phyloP scores from a whole-genome alignment of 1,140 invertebrate species.

The Tetragnatha versicolor region DNA sequence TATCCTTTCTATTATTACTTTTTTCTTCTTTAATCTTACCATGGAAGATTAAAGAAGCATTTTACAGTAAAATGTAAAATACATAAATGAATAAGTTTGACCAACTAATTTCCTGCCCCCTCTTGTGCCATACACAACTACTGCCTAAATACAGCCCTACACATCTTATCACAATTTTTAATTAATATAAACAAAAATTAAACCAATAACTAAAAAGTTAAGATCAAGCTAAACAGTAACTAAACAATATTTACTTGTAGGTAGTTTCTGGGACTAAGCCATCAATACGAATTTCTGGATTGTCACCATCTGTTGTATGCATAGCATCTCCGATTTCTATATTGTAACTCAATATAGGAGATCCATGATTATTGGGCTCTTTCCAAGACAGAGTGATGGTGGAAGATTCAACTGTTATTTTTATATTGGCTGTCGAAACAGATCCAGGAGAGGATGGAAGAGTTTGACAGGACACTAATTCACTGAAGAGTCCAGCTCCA shows the following conservation, averaged over 20 bases:
- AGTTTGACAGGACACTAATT: conserved; percentile 71
- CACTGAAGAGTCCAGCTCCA: conserved; percentile 76
- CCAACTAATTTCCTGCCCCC: too few relatives aligned
- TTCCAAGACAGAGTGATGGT: conserved; percentile 72
- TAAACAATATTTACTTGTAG: conserved; percentile 61
- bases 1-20: too few relatives aligned
- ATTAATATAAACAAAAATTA: not conserved
- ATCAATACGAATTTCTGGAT: conserved; percentile 62
- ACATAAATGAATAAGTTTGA: too few relatives aligned
- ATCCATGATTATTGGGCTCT: conserved; percentile 75
- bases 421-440: conserved; percentile 68
- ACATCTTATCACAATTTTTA: not conserved
- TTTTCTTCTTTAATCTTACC: too few relatives aligned
- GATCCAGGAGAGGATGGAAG: conserved; percentile 78
- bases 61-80: too few relatives aligned
- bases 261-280: conserved; percentile 69
- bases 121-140: too few relatives aligned
- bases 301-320: conserved; percentile 61
- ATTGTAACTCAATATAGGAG: conserved; percentile 76
- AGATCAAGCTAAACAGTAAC: too few relatives aligned
- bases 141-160: not conserved
- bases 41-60: too few relatives aligned
- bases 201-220: too few relatives aligned
- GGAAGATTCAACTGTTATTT: conserved; percentile 73
- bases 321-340: conserved; percentile 74